Base-by-base conservation (phyloP, 2,797 vertebrate genomes). In the Argya squamiceps region DNA sequence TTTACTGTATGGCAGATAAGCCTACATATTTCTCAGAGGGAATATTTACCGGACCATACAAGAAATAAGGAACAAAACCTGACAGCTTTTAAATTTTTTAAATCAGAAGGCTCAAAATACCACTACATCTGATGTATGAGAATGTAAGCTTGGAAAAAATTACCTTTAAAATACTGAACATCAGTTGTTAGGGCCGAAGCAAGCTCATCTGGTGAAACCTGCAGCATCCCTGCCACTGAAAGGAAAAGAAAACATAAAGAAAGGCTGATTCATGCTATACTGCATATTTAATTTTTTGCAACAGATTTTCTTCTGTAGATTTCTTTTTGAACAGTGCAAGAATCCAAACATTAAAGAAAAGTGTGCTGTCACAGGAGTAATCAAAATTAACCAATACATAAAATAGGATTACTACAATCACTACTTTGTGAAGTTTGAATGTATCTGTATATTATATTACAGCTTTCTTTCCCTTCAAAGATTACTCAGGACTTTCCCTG, bases 101-200 rank as follows among this genome's bases (percentile, higher is more conserved):
- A 74, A 81, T 39, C 26, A 85, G 37, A 37, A 76, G 12, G 62
- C 92, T 50, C 27, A 76, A 56, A 91, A 79, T 43, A 16, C 8
- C 27, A 63, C 14, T 21, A 73, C 2, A 18, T 47, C 30, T 68
- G 17, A 84, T 23, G 29, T 82, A 47, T 20, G 23, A 76, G 34
- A 89, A 76, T 29, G 10, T 24, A 70, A 80, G 10, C 22, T 68
- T 87, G 49, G 74, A 83, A 46, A 73, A 69, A 3, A 63, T 93
- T 98, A 99, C 99, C 99, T 99, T 99, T 99, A 84, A 99, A 98
- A 97, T 99, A 99, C 60, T 99, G 99, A 92, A 99, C 96, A 37
- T 99, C 99, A 34, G 98, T 99, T 63, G 99, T 99, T 94, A 99
- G 98, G 84, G 99, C 99, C 16, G 98, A 98, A 84, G 98, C 98